Base-by-base conservation (phyloP, 2,888 invertebrate genomes). In the Dryomyza anilis region DNA sequence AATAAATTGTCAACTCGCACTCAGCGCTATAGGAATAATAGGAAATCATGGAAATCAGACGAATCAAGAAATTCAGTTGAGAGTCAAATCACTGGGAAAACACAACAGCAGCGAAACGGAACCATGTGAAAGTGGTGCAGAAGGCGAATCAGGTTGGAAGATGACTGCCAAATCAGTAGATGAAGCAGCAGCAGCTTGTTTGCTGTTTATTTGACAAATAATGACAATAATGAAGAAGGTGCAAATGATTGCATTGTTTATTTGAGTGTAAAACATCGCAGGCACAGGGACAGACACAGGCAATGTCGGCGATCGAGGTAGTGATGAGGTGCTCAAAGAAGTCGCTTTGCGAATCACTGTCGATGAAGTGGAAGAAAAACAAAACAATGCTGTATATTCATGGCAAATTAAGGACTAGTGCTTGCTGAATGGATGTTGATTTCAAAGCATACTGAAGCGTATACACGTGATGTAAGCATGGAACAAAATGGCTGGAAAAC, bases 211-310 rank as follows among this genome's bases (percentile, higher is more conserved):
- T 77, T 76, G 77, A 77, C 76, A 76, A 76, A 77, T 76, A 77
- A 76, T 73, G 73, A 67, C 76, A 75, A 77, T 76, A 76, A 76
- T 76, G 76, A 76, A 77, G 76, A 75, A 76, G 76, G 76, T 76
- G 77, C 76, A 77, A 76, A 76, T 76, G 76, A 74, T 75, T 75
- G 77, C 76, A 77, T 76, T 76, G 77, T 76, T 77, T 76, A 76
- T 76, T 76, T 76, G 73, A 77, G 73, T 76, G 76, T 73, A 73
- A 76, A 77, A 75, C 73, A 43, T 43, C 14, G 16, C 8, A 43
- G 43, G 43, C 19, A 43, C 43, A 16, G 43, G 19, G 43, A 43
- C n/a, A n/a, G n/a, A n/a, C n/a, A n/a, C n/a, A n/a, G n/a, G n/a
- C n/a, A n/a, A n/a, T n/a, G n/a, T n/a, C n/a, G n/a, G n/a, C n/a